phyloP scores from a whole-genome alignment of 2,797 vertebrate genomes.

The Anisognathus igniventris region DNA sequence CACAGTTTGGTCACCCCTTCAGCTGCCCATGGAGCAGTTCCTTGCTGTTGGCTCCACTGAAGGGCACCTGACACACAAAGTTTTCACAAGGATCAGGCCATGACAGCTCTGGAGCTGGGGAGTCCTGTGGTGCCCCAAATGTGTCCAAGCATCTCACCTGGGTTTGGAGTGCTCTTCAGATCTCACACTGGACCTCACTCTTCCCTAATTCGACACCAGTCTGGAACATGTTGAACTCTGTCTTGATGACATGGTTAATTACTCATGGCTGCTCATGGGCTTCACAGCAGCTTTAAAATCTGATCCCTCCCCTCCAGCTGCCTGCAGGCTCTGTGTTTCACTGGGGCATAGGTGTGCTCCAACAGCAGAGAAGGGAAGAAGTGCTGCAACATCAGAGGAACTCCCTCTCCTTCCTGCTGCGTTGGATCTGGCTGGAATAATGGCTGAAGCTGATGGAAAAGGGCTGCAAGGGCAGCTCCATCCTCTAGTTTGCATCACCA shows the following conservation, averaged over 20 bases:
- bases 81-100: not conserved
- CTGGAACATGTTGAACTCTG: not conserved
- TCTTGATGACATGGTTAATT: not conserved
- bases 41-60: fast-evolving
- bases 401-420: not conserved
- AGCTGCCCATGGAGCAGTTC: not conserved
- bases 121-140: not conserved
- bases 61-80: fast-evolving
- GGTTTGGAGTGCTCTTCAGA: not conserved
- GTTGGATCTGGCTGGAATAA: not conserved
- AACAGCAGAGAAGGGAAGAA: fast-evolving
- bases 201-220: not conserved
- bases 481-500: not conserved
- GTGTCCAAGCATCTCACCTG: not conserved
- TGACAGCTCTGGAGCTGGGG: too few species aligned
- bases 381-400: not conserved
- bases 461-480: not conserved
- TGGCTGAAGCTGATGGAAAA: fast-evolving
- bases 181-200: not conserved
- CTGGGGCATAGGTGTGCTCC: not conserved
- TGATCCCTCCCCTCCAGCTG: not conserved
- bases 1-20: fast-evolving
- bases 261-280: not conserved
- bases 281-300: not conserved
- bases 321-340: not conserved